A percentile compares a stretch with the other conserved stretches of the same genome.
Evolutionary conservation across 2,113 vertebrate genomes (phyloP).

Genomic region (Pimephales promelas): DNA sequence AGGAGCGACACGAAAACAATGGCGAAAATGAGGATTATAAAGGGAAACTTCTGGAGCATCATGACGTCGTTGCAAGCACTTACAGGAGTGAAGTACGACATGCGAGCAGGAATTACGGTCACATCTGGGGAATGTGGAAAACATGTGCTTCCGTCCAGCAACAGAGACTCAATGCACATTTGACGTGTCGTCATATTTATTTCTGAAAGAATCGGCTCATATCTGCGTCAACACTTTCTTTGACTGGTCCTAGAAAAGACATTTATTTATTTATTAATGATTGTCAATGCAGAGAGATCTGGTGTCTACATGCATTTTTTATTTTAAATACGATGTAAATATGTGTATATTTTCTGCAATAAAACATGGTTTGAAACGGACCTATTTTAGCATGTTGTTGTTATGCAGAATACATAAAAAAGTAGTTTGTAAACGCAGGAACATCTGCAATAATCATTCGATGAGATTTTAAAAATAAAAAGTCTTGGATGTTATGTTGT

Average conservation of each 20-base stretch:
- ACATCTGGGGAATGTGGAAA: conserved; percentile 92
- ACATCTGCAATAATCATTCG: neutral
- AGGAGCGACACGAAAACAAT: conserved; percentile 22
- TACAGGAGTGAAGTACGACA: conserved; percentile 76
- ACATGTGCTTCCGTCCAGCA: conserved; percentile 72
- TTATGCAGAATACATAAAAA: neutral
- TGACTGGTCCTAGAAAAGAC: conserved; percentile 75
- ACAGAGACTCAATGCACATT: conserved; percentile 62
- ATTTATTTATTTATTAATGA: conserved; percentile 98
- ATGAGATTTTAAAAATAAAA: neutral
- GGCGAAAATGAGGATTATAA: conserved; percentile 48
- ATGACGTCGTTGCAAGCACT: conserved; percentile 79
- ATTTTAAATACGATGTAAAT: conserved; percentile 94
- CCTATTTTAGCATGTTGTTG: conserved; percentile 33
- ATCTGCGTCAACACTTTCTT: conserved; percentile 69
- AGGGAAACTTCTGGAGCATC: conserved; percentile 43
- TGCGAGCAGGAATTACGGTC: conserved; percentile 81
- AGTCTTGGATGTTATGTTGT: neutral
- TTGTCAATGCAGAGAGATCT: conserved; percentile 89
- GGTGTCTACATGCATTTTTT: conserved; percentile 92
- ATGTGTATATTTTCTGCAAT: conserved; percentile 95
- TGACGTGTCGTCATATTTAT: conserved; percentile 67
- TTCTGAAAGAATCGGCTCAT: conserved; percentile 67
- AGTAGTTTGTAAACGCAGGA: too few relatives aligned
- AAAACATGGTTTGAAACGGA: conserved; percentile 77